A percentile compares a stretch with the other conserved stretches of the same genome.
Evolutionary conservation across 92 coral and sea anemone species (phyloP).

Genomic region (Epizoanthus ramosus): DNA sequence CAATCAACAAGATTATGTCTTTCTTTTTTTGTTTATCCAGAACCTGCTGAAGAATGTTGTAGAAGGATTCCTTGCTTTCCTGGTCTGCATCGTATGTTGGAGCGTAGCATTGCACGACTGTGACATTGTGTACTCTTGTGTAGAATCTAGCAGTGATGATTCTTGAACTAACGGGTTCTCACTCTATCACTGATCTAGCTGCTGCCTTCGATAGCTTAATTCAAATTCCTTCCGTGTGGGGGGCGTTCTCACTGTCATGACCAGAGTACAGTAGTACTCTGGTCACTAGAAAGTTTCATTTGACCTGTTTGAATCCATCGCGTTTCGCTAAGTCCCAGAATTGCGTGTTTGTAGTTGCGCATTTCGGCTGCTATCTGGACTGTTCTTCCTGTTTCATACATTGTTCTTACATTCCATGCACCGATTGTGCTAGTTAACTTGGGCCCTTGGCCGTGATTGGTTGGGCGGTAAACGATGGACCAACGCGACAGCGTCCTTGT

Average conservation of each 20-base stretch:
- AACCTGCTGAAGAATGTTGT: not conserved
- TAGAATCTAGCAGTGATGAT: not conserved
- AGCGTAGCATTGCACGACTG: not conserved
- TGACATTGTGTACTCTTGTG: not conserved
- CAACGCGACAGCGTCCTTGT: no score
- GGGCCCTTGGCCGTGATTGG: no score
- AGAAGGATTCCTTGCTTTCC: not conserved
- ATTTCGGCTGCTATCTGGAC: no score
- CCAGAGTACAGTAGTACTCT: not conserved
- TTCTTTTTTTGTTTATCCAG: not conserved
- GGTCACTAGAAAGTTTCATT: not conserved
- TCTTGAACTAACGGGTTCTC: not conserved
- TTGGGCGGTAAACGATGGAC: no score
- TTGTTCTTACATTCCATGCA: no score
- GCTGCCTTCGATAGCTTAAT: no score
- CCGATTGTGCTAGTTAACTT: no score
- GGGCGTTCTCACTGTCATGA: not conserved
- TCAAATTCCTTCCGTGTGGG: no score
- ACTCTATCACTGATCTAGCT: not conserved
- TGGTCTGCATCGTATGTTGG: not conserved
- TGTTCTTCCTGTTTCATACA: no score
- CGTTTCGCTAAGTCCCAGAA: not conserved
- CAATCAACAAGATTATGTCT: not conserved
- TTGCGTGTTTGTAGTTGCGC: not conserved
- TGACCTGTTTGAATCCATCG: not conserved